Evolutionary conservation across 1,140 invertebrate species (phyloP), one percentile per base, ranked within the genome.

Genomic region (Cephus cinctus): DNA sequence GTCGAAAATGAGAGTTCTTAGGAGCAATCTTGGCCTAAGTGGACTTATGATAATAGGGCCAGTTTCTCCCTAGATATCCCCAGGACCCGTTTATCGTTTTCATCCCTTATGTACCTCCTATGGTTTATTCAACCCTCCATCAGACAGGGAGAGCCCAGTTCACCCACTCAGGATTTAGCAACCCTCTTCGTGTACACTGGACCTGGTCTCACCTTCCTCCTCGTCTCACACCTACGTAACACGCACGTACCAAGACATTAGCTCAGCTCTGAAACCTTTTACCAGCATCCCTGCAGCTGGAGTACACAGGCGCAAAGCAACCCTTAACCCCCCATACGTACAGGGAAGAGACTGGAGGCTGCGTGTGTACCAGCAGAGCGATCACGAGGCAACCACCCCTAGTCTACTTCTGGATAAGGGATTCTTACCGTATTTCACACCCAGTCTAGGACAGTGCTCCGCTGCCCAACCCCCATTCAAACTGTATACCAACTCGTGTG

Each of bases 101-200:
- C n/a, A n/a, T n/a, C n/a, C n/a, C 48, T 38, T 35, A 41, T 39
- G 41, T 34, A 25, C 40, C 42, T 50, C 44, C 48, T 23, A 50
- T 50, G 48, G 48, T 50, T 50, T 50, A 50, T 50, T 50, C 48
- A 50, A 50, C 48, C 42, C 48, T 50, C 48, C 48, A 50, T 50
- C 48, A 50, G 42, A 19, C 45, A 25, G 32, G 47, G 47, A n/a
- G n/a, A n/a, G n/a, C n/a, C n/a, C n/a, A n/a, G n/a, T n/a, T 50
- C 47, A 30, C 39, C 44, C 44, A 34, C 44, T 16, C 39, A 46
- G 44, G 44, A 38, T 46, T 46, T 38, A 38, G n/a, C n/a, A n/a
- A n/a, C 32, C 44, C 44, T 36, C 35, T 46, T 25, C 23, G 32
- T 38, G 22, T 46, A 46, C 44, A 46, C 44, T 38, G 20, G 3